phyloP scores from a whole-genome alignment of 2,888 invertebrate genomes.

The Melanostoma scalare region DNA sequence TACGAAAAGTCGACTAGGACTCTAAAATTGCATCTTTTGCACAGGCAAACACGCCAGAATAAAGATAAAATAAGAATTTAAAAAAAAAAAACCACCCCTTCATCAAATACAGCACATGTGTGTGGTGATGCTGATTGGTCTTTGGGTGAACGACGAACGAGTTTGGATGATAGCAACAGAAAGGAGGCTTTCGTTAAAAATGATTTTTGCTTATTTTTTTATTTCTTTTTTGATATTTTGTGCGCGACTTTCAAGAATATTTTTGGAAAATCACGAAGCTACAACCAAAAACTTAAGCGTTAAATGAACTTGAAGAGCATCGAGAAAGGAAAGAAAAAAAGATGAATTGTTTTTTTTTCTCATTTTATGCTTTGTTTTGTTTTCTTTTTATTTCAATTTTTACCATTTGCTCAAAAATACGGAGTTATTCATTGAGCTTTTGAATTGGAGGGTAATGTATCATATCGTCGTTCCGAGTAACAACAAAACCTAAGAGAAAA shows the following conservation, averaged over 20 bases:
- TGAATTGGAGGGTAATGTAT: too few species aligned
- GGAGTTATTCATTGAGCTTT: too few species aligned
- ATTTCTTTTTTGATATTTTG: slow-evolving; percentile 16
- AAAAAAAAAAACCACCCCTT: slow-evolving; percentile 21
- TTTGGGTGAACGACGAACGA: slow-evolving; percentile 16
- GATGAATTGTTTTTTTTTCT: slow-evolving; percentile 5
- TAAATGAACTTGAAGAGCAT: slow-evolving; percentile 45
- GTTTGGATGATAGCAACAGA: slow-evolving; percentile 28
- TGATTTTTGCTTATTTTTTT: slow-evolving; percentile 13
- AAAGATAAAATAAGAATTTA: slow-evolving; percentile 10
- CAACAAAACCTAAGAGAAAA: too few species aligned
- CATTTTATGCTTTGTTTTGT: background rate
- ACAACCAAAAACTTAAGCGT: slow-evolving; percentile 37
- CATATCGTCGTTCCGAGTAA: too few species aligned
- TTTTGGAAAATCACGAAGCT: slow-evolving; percentile 22
- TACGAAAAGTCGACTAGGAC: background rate
- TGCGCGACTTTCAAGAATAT: too few species aligned
- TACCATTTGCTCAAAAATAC: too few species aligned
- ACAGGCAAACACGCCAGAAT: slow-evolving; percentile 4
- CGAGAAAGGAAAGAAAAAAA: background rate
- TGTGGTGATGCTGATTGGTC: slow-evolving; percentile 26
- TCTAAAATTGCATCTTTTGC: slow-evolving; percentile 28
- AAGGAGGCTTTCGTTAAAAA: slow-evolving; percentile 7
- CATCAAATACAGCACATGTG: slow-evolving; percentile 26
- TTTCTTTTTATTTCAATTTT: too few species aligned